Conservation (phyloP, 1,140 invertebrate genomes). For the Drosophila burlai region DNA sequence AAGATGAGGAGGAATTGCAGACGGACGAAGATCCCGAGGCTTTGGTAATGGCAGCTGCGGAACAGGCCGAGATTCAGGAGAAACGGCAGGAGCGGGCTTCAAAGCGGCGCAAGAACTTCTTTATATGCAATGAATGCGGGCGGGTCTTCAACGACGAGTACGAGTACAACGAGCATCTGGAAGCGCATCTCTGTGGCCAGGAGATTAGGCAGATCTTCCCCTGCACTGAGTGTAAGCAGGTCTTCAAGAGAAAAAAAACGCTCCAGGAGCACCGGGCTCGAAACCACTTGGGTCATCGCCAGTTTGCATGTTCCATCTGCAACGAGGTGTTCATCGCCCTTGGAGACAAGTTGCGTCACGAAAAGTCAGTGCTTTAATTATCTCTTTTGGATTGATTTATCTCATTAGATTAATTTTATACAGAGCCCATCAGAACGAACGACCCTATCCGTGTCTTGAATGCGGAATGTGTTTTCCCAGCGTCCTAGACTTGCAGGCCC, state of each 20-base stretch:
- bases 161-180: constrained; percentile 44
- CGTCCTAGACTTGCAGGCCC: constrained; percentile 29
- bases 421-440: constrained; percentile 66
- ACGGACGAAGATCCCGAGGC: constrained; percentile 18
- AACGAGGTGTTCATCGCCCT: constrained; percentile 37
- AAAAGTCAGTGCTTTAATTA: constrained; percentile 40
- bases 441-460: constrained; percentile 70
- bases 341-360: constrained; percentile 51
- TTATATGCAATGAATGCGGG: constrained; percentile 68
- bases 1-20: not conserved
- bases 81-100: constrained; percentile 18
- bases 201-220: constrained; percentile 50
- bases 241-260: constrained; percentile 23
- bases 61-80: constrained; percentile 26
- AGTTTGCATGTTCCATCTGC: constrained; percentile 52
- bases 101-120: constrained; percentile 61
- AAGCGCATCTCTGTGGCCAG: constrained; percentile 22
- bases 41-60: constrained; percentile 8
- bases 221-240: constrained; percentile 36
- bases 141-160: constrained; percentile 35
- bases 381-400: not conserved
- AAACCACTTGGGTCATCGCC: constrained; percentile 21
- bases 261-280: constrained; percentile 30
- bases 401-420: not conserved
- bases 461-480: constrained; percentile 46